These are phyloP conservation scores for Matsumyia berberina DNA, from an alignment of 2,888 invertebrate species.

Conservation along the genomic window DNA sequence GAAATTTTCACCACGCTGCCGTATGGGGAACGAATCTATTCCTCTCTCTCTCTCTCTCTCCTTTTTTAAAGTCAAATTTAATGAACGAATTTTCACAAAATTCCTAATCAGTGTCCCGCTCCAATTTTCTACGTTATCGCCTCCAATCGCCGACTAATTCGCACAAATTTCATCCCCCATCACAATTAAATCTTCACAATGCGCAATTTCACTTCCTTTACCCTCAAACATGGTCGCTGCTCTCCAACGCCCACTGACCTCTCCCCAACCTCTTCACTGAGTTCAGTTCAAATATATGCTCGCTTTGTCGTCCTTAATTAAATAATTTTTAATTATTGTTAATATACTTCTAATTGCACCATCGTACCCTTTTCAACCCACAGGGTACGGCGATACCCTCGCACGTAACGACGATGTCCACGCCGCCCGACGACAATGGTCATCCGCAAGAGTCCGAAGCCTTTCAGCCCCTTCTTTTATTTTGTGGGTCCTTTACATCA, in stretches of 20 bases:
- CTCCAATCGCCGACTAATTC: conserved; percentile 57
- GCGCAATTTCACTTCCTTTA: conserved; percentile 30
- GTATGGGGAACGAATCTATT: too few species aligned
- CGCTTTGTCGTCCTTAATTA: conserved; percentile 82
- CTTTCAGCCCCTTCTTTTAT: conserved; percentile 48
- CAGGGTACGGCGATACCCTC: conserved; percentile 7
- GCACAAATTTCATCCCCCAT: conserved; percentile 63
- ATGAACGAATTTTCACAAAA: background rate
- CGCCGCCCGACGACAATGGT: conserved; percentile 28
- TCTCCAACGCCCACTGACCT: conserved; percentile 38
- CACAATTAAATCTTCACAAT: conserved; percentile 43
- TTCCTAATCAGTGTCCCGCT: background rate
- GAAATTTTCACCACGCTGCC: too few species aligned
- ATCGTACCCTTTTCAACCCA: conserved; percentile 61
- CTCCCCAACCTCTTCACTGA: conserved; percentile 11
- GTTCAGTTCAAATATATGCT: conserved; percentile 53
- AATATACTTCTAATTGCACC: conserved; percentile 84
- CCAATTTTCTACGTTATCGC: conserved; percentile 26
- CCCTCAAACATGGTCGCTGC: background rate
- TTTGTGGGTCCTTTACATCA: conserved; percentile 69
- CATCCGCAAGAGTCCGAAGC: conserved; percentile 49
- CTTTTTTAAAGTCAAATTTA: too few species aligned
- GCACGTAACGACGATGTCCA: background rate
- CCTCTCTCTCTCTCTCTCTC: too few species aligned
- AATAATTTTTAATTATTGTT: conserved; percentile 85